These are phyloP conservation scores for Allacma fusca DNA, from an alignment of 2,888 invertebrate species.

Conservation along the genomic window DNA sequence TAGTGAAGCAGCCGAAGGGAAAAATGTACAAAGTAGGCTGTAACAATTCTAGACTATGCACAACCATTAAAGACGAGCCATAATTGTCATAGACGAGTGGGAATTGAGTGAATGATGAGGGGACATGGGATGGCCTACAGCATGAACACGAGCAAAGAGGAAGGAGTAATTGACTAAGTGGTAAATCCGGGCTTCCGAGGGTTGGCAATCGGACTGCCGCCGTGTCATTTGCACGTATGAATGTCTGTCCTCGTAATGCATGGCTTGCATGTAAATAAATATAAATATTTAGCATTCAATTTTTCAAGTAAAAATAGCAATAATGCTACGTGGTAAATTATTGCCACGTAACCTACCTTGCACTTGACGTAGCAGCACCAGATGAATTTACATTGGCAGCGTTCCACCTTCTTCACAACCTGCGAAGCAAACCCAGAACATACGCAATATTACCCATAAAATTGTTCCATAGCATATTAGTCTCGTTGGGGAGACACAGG, in stretches of 20 bases:
- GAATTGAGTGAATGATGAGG: constrained; percentile 48
- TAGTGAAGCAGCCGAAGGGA: constrained; percentile 20
- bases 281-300: constrained; percentile 62
- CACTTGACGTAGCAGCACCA: constrained; percentile 54
- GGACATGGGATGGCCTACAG: constrained; percentile 37
- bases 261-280: constrained; percentile 66
- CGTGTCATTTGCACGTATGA: constrained; percentile 65
- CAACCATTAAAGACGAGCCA: constrained; percentile 43
- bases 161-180: constrained; percentile 51
- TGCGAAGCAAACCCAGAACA: constrained; percentile 56
- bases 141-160: constrained; percentile 39
- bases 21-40: constrained; percentile 26
- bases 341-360: background rate
- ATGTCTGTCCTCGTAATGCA: constrained; percentile 66
- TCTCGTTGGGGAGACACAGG: constrained; percentile 13
- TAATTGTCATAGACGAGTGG: constrained; percentile 46
- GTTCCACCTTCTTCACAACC: constrained; percentile 65
- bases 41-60: constrained; percentile 39
- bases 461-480: constrained; percentile 4
- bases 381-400: constrained; percentile 66
- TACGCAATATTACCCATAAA: constrained; percentile 21
- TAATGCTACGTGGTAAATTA: background rate
- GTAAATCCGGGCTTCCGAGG: constrained; percentile 44
- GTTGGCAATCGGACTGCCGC: constrained; percentile 32
- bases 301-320: constrained; percentile 9